Evolutionary conservation across 1,140 invertebrate species (phyloP).

Genomic region (Drosophila sp.): DNA sequence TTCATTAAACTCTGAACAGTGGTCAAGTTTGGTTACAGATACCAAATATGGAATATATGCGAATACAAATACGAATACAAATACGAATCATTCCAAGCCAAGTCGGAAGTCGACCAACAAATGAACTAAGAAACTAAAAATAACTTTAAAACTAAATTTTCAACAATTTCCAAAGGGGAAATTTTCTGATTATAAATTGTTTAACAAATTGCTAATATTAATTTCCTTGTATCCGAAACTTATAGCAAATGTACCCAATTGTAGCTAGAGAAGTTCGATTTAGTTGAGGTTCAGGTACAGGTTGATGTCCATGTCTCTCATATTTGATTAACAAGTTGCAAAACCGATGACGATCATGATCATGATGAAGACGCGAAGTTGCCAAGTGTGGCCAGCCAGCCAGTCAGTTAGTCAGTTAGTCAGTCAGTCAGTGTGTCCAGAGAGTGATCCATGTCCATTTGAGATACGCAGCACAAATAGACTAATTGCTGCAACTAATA

Average conservation of each 20-base stretch:
- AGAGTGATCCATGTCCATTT: slow-evolving; percentile 29
- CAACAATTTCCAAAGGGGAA: too few relatives aligned
- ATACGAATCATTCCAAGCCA: not conserved
- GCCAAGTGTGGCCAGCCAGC: not conserved
- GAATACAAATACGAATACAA: not conserved
- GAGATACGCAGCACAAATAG: slow-evolving; percentile 45
- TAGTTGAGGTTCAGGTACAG: not conserved
- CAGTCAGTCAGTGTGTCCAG: not conserved
- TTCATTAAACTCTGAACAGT: slow-evolving; percentile 40
- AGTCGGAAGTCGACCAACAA: not conserved
- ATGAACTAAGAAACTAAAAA: slow-evolving; percentile 10
- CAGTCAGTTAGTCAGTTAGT: too few relatives aligned
- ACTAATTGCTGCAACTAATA: slow-evolving; percentile 79
- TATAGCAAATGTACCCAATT: not conserved
- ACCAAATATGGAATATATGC: slow-evolving; percentile 3
- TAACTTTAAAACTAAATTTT: not conserved
- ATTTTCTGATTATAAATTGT: too few relatives aligned
- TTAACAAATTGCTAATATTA: too few relatives aligned
- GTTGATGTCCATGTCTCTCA: slow-evolving; percentile 8
- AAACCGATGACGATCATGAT: not conserved
- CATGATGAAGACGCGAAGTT: slow-evolving; percentile 34
- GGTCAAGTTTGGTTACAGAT: slow-evolving; percentile 14
- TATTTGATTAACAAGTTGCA: slow-evolving; percentile 67
- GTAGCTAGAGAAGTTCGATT: not conserved
- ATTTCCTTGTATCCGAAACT: too few relatives aligned